Percentiles rank a stretch among this genome's conserved stretches.
phyloP scores from a whole-genome alignment of 1,140 invertebrate species.

The Drosophila repleta region DNA sequence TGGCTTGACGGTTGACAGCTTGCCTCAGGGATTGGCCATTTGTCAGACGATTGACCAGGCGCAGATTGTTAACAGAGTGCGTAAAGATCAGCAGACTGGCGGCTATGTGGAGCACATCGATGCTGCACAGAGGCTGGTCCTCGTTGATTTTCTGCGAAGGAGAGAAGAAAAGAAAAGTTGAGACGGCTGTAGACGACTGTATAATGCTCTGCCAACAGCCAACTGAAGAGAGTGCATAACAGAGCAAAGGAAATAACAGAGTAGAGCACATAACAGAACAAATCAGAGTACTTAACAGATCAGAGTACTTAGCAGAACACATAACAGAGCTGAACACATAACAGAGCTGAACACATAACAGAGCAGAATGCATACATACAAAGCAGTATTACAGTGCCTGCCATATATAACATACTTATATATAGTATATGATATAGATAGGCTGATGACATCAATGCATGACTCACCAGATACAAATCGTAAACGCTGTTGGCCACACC shows the following conservation, averaged over 20 bases:
- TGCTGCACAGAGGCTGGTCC: slow-evolving; percentile 54
- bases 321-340: too few relatives aligned
- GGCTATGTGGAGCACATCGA: slow-evolving; percentile 68
- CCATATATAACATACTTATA: not conserved
- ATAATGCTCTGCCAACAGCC: not conserved
- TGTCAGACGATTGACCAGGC: slow-evolving; percentile 59
- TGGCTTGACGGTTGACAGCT: slow-evolving; percentile 48
- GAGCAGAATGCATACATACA: too few relatives aligned
- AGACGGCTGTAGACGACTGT: not conserved
- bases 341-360: too few relatives aligned
- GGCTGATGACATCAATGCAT: not conserved
- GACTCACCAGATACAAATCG: slow-evolving; percentile 63
- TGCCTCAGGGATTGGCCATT: slow-evolving; percentile 48
- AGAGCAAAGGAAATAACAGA: not conserved
- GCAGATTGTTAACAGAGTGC: slow-evolving; percentile 73
- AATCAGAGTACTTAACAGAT: too few relatives aligned
- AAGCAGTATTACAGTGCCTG: too few relatives aligned
- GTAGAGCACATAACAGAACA: too few relatives aligned
- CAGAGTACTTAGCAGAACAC: too few relatives aligned
- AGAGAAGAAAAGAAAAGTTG: not conserved
- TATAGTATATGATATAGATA: not conserved
- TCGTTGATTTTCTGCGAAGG: slow-evolving; percentile 59
- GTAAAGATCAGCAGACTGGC: slow-evolving; percentile 72
- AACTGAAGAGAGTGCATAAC: not conserved
- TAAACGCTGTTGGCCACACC: slow-evolving; percentile 65